These are phyloP conservation scores for Hypsibius dujardini DNA, from an alignment of 1,140 invertebrate species.

Conservation along the genomic window DNA sequence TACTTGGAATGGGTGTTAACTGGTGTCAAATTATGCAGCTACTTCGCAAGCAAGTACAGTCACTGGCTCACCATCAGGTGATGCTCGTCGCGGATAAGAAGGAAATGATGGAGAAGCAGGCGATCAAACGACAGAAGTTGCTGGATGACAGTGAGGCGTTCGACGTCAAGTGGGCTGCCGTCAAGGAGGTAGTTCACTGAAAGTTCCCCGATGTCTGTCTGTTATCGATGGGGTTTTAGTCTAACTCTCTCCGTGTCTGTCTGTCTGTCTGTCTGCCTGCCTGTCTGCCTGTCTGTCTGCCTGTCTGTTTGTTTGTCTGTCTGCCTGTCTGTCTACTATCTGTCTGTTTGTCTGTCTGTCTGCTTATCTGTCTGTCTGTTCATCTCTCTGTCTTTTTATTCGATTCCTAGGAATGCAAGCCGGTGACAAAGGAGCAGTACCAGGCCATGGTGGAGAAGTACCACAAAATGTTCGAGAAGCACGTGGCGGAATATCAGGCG, in stretches of 20 bases:
- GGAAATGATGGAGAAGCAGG: constrained; percentile 91
- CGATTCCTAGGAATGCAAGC: constrained; percentile 61
- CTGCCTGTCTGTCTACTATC: too few species aligned
- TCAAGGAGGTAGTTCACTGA: constrained; percentile 28
- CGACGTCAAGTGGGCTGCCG: constrained; percentile 79
- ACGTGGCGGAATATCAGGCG: background rate
- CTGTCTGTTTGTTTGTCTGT: too few species aligned
- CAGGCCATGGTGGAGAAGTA: constrained; percentile 63
- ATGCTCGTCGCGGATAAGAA: constrained; percentile 84
- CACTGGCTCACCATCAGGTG: constrained; percentile 87
- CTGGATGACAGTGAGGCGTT: constrained; percentile 79
- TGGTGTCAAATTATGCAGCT: constrained; percentile 2
- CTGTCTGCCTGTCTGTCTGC: too few species aligned
- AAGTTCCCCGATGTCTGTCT: background rate
- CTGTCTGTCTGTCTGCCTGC: too few species aligned
- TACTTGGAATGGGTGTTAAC: background rate
- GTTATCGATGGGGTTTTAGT: too few species aligned
- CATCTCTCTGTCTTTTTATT: too few species aligned
- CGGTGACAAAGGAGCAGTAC: constrained; percentile 75
- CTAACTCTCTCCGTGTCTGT: too few species aligned
- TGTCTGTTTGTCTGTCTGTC: too few species aligned
- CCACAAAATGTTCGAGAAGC: background rate
- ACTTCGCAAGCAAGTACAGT: constrained; percentile 51
- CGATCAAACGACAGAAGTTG: constrained; percentile 85
- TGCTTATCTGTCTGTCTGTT: too few species aligned